phyloP scores from a whole-genome alignment of 1,140 invertebrate species.

The Glomeris maerens region DNA sequence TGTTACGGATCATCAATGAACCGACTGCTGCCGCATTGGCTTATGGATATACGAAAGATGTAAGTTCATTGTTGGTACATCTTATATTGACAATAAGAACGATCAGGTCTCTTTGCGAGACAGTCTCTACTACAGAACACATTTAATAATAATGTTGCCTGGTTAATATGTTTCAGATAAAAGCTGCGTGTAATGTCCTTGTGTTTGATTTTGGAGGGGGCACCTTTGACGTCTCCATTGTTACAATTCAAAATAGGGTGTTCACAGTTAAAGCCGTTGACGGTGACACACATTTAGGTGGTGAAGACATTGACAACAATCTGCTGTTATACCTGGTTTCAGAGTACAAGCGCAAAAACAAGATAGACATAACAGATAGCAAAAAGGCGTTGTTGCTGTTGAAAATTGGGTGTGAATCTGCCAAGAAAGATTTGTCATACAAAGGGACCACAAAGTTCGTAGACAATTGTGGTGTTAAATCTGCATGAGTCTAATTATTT shows the following conservation, averaged over 20 bases:
- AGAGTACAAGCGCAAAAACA: slow-evolving; percentile 22
- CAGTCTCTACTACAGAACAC: too few species aligned
- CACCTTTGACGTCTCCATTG: slow-evolving; percentile 91
- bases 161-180: slow-evolving; percentile 2
- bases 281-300: slow-evolving; percentile 94
- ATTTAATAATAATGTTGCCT: too few species aligned
- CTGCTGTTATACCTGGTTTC: slow-evolving; percentile 33
- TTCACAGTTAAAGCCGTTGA: slow-evolving; percentile 89
- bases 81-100: too few species aligned
- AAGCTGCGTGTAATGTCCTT: slow-evolving; percentile 33
- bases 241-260: slow-evolving; percentile 86
- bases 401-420: slow-evolving; percentile 24
- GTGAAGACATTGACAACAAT: slow-evolving; percentile 92
- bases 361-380: slow-evolving; percentile 20
- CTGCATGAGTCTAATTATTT: too few species aligned
- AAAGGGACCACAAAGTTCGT: not conserved
- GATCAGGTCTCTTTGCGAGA: too few species aligned
- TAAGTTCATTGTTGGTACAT: too few species aligned
- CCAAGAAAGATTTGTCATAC: slow-evolving; percentile 23
- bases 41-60: slow-evolving; percentile 72
- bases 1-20: slow-evolving; percentile 60
- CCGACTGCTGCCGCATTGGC: slow-evolving; percentile 67
- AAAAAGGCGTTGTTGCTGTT: slow-evolving; percentile 19
- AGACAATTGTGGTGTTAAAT: too few species aligned
- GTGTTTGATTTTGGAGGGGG: slow-evolving; percentile 91